Evolutionary conservation across 2,113 vertebrate genomes (phyloP).

Genomic region (Zeus faber): DNA sequence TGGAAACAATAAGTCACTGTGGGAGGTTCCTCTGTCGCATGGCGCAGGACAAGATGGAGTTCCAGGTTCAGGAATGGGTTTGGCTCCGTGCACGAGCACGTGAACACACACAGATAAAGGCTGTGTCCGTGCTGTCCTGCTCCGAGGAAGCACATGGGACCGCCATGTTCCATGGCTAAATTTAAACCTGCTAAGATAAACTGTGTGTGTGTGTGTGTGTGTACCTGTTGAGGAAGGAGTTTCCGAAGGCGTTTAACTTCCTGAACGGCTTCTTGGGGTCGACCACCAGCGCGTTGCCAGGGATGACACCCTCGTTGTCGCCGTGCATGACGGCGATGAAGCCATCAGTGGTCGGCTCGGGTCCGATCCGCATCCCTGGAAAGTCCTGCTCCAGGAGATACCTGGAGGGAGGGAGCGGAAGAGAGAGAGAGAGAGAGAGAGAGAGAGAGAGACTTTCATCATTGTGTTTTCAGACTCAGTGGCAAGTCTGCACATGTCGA

Average conservation of each 20-base stretch:
- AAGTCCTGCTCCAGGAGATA: constrained; percentile 95
- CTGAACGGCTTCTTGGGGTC: constrained; percentile 95
- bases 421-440: too few relatives aligned
- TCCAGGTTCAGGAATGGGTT: constrained; percentile 47
- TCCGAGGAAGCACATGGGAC: constrained; percentile 42
- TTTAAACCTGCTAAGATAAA: constrained; percentile 37
- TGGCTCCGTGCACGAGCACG: constrained; percentile 12
- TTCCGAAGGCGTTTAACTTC: constrained; percentile 93
- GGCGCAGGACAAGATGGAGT: constrained; percentile 33
- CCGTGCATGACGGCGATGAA: constrained; percentile 98
- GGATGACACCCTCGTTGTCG: constrained; percentile 86
- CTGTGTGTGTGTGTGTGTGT: neutral
- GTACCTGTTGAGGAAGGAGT: constrained; percentile 94
- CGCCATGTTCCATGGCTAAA: constrained; percentile 44
- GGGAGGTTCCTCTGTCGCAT: constrained; percentile 43
- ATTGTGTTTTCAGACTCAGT: too few relatives aligned
- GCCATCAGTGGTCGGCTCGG: constrained; percentile 94
- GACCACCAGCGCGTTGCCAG: constrained; percentile 93
- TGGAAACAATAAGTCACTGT: constrained; percentile 68
- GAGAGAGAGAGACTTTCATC: neutral
- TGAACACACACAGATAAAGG: constrained; percentile 7
- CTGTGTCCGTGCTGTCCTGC: constrained; percentile 35
- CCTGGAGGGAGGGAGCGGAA: too few relatives aligned
- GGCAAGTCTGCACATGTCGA: too few relatives aligned
- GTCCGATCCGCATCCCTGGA: constrained; percentile 96